Percentiles rank a stretch among this genome's conserved stretches.
Conservation (phyloP, 2,888 invertebrate species). For the Sinotaia quadrata region DNA sequence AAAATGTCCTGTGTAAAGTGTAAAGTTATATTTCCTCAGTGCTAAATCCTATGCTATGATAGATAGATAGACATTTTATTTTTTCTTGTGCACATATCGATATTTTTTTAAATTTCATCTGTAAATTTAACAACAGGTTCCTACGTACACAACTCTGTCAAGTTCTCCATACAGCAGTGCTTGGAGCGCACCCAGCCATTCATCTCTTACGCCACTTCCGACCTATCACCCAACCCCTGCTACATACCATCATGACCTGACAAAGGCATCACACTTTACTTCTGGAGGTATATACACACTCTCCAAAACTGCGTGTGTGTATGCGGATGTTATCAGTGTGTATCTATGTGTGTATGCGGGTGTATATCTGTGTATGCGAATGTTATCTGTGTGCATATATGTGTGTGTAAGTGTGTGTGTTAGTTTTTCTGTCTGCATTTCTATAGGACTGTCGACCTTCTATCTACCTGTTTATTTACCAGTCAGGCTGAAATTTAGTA, state of each 20-base stretch:
- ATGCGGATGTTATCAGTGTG: background rate
- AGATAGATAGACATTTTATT: no score
- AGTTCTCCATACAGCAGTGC: conserved; percentile 41
- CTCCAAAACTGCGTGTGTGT: background rate
- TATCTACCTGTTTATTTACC: no score
- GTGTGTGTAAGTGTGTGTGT: background rate
- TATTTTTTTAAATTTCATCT: no score
- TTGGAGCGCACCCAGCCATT: conserved; percentile 47
- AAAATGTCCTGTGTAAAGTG: no score
- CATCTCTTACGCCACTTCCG: conserved; percentile 44
- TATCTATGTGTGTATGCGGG: conserved; percentile 7
- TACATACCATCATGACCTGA: conserved; percentile 54
- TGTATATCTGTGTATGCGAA: background rate
- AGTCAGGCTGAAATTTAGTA: no score
- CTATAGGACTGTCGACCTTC: no score
- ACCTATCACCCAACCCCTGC: conserved; percentile 37
- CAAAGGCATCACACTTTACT: conserved; percentile 46
- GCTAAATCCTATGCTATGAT: no score
- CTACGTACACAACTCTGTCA: conserved; percentile 46
- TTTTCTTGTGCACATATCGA: no score
- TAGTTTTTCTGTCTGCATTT: no score
- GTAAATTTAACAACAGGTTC: no score
- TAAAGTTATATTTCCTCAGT: no score
- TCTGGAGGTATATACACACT: no score
- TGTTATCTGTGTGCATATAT: background rate